Evolutionary conservation across 2,888 invertebrate genomes (phyloP).

Genomic region (Drosophila setosimentum): DNA sequence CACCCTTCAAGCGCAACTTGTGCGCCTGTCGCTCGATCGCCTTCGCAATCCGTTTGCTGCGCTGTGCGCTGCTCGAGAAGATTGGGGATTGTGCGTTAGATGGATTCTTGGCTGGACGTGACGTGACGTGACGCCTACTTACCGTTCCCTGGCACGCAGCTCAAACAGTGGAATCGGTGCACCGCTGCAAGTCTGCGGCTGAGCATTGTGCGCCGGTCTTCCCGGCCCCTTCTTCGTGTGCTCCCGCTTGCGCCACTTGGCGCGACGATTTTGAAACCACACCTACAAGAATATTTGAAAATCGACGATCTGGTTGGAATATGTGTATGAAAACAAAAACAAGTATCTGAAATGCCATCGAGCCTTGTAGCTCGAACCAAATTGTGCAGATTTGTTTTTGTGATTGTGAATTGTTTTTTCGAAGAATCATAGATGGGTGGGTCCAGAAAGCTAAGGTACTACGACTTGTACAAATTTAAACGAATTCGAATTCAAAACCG

Average conservation of each 20-base stretch:
- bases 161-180: conserved; percentile 97
- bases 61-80: conserved; percentile 88
- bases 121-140: conserved; percentile 82
- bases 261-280: conserved; percentile 99
- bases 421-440: too few relatives aligned
- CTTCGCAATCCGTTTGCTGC: conserved; percentile 94
- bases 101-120: background rate
- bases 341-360: background rate
- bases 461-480: background rate
- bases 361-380: too few relatives aligned
- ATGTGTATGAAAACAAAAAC: background rate
- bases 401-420: too few relatives aligned
- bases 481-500: background rate
- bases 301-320: background rate
- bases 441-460: too few relatives aligned
- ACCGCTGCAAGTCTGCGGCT: conserved; percentile 97
- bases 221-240: conserved; percentile 99
- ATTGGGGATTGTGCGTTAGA: conserved; percentile 5
- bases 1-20: conserved; percentile 94
- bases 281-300: conserved; percentile 88
- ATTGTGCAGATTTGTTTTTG: too few relatives aligned
- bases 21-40: conserved; percentile 95
- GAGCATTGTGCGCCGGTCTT: conserved; percentile 98
- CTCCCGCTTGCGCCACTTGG: conserved; percentile 99
- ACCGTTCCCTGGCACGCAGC: conserved; percentile 91